A percentile compares a stretch with the other conserved stretches of the same genome.
Conservation (phyloP, 2,888 invertebrate genomes). For the Ophioninae sp. region DNA sequence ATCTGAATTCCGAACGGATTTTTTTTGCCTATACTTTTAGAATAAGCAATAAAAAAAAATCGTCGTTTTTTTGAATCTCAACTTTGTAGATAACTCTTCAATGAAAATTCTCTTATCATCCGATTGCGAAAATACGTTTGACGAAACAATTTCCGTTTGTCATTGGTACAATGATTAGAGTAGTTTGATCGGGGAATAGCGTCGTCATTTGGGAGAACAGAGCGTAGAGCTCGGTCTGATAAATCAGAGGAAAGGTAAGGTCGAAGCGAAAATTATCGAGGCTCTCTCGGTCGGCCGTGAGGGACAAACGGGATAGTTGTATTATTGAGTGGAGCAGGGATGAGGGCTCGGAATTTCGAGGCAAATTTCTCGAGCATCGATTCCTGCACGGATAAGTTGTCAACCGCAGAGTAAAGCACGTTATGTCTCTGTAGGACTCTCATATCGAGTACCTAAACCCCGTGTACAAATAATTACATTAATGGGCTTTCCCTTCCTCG, state of each 20-base stretch:
- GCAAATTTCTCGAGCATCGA: conserved; percentile 55
- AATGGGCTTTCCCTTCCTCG: conserved; percentile 35
- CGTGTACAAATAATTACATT: conserved; percentile 58
- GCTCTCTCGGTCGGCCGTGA: conserved; percentile 9
- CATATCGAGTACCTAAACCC: conserved; percentile 46
- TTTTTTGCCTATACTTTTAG: too few species aligned
- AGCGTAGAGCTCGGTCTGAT: neutral
- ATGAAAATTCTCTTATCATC: too few species aligned
- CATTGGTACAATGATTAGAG: neutral
- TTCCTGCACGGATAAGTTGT: conserved; percentile 57
- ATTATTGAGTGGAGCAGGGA: conserved; percentile 11
- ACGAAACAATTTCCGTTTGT: too few species aligned
- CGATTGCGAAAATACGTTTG: too few species aligned
- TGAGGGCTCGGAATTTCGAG: conserved; percentile 33
- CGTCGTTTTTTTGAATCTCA: too few species aligned
- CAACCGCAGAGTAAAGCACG: conserved; percentile 50
- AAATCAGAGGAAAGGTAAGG: conserved; percentile 20
- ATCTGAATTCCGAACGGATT: too few species aligned
- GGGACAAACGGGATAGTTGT: conserved; percentile 28
- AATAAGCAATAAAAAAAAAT: too few species aligned
- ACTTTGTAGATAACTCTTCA: too few species aligned
- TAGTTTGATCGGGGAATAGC: neutral
- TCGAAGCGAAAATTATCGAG: conserved; percentile 33
- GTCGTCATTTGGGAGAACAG: conserved; percentile 16
- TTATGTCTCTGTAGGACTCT: conserved; percentile 48